Base-by-base conservation (phyloP, 2,888 invertebrate species). In the Pheosia gnoma region DNA sequence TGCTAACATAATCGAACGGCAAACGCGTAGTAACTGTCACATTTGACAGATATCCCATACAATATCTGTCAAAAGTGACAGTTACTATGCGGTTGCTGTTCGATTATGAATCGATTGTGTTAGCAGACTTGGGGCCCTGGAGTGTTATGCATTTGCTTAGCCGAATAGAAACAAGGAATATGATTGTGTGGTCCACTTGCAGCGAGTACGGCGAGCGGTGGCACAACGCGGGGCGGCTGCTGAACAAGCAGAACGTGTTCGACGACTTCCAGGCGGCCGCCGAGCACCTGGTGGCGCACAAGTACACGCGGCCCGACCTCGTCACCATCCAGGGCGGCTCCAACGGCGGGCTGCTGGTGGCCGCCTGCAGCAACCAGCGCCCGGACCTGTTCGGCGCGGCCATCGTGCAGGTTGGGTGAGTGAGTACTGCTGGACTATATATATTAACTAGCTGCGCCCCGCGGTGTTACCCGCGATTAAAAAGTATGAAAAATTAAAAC, bases 131-230 rank as follows among this genome's bases (percentile, higher is more conserved):
- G n/a, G n/a, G n/a, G n/a, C n/a, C n/a, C n/a, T n/a, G 25, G 25
- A 25, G 25, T 25, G 0, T 25, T 2, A 25, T 25, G 25, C 25
- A 25, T 25, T 25, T 25, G 25, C 25, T 25, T 25, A 25, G 2
- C 25, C 25, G 25, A 25, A 25, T 25, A 25, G 25, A 25, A 25
- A 25, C 25, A 41, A 41, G 6, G 41, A 41, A 8, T 41, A 10
- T 10, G n/a, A 10, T 47, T 3, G n/a, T 47, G 6, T 47, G 9
- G 47, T 10, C 4, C 4, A 47, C 25, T 78, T 82, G 0, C 88
- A 98, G 98, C 1, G 99, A 99, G 87, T 99, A 99, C 88, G 99
- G 99, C 53, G 98, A 99, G 88, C 96, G 96, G 74, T 99, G 99
- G 99, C 99, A 99, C 91, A 97, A 98, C 86, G 97, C 95, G 6